A percentile compares a stretch with the other conserved stretches of the same genome.
Evolutionary conservation across 2,888 invertebrate genomes (phyloP).

Genomic region (Aporophyla nigra): DNA sequence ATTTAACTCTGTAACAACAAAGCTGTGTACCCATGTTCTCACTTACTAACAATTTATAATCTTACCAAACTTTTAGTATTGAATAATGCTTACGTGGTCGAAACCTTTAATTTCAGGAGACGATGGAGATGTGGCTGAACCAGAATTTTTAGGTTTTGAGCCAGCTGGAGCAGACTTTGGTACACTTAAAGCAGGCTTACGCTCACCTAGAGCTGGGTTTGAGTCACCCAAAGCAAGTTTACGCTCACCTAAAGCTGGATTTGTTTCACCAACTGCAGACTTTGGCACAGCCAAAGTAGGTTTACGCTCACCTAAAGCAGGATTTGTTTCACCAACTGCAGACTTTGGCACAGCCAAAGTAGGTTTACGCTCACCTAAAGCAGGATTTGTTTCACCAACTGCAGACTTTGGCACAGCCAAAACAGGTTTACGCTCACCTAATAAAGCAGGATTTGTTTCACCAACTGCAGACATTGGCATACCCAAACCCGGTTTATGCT

Average conservation of each 20-base stretch:
- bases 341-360: too few relatives aligned
- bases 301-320: not conserved
- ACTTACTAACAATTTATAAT: not conserved
- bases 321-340: not conserved
- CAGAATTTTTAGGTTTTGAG: slow-evolving; percentile 3
- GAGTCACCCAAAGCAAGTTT: not conserved
- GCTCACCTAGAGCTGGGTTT: not conserved
- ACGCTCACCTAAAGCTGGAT: not conserved
- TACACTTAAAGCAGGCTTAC: not conserved
- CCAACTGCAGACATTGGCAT: not conserved
- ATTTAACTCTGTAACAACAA: not conserved
- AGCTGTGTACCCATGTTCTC: not conserved
- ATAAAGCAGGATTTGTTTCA: not conserved
- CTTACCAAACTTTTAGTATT: not conserved
- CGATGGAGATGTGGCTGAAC: slow-evolving; percentile 2
- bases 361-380: not conserved
- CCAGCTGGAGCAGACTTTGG: not conserved
- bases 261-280: not conserved
- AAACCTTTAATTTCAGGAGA: slow-evolving; percentile 1
- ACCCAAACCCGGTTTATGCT: not conserved
- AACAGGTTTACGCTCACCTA: not conserved
- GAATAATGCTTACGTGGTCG: not conserved
- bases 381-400: slow-evolving; percentile 1
- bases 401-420: too few relatives aligned
- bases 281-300: too few relatives aligned